phyloP scores from a whole-genome alignment of 2,113 vertebrate species.

The Dasyprocta punctata region DNA sequence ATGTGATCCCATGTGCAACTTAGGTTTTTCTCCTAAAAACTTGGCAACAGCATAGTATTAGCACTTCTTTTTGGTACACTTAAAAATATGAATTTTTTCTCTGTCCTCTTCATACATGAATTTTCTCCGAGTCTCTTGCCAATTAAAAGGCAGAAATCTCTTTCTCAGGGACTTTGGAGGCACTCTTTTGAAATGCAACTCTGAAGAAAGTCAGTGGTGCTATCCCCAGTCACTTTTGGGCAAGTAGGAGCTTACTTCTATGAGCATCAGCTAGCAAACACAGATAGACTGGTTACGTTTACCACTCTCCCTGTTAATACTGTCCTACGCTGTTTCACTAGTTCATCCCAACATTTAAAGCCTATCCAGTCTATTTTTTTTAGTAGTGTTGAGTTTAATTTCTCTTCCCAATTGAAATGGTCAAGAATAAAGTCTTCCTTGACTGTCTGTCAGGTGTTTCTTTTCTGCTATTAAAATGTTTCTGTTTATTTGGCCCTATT shows the following conservation, averaged over 20 bases:
- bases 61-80: background rate
- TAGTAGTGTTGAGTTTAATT: background rate
- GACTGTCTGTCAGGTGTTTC: background rate
- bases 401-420: background rate
- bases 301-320: background rate
- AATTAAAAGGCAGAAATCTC: background rate
- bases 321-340: background rate
- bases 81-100: background rate
- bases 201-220: background rate
- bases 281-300: background rate
- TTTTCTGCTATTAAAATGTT: background rate
- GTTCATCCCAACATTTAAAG: background rate
- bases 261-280: background rate
- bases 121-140: background rate
- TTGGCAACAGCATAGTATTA: background rate
- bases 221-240: background rate
- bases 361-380: background rate
- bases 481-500: background rate
- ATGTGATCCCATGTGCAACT: background rate
- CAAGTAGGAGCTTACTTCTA: background rate
- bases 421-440: background rate
- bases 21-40: background rate
- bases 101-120: background rate
- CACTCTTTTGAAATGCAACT: background rate
- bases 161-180: background rate